A percentile compares a stretch with the other conserved stretches of the same genome.
phyloP scores from a whole-genome alignment of 2,113 vertebrate species.

The Etheostoma cragini region DNA sequence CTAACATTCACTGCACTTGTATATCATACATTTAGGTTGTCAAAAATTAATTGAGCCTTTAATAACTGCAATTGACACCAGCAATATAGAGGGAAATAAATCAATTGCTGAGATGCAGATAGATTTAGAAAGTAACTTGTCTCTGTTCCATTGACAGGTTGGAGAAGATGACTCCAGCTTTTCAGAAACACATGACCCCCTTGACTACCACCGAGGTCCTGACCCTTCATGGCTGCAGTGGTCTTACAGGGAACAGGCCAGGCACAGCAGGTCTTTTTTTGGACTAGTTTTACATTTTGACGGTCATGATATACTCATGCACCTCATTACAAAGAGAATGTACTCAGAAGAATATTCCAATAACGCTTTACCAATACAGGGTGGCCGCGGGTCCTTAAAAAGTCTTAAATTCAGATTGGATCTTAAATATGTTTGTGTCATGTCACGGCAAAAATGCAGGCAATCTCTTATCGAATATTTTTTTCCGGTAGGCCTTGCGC shows the following conservation, averaged over 20 bases:
- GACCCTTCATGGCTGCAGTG: constrained; percentile 21
- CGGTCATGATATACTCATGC: not conserved
- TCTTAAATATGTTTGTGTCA: no score
- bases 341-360: not conserved
- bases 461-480: no score
- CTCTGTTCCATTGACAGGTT: constrained; percentile 24
- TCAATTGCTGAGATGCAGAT: not conserved
- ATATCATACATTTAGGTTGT: no score
- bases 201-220: constrained; percentile 20
- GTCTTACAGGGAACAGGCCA: constrained; percentile 28
- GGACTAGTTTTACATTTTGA: not conserved
- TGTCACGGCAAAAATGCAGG: no score
- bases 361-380: not conserved
- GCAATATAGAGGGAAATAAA: not conserved
- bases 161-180: constrained; percentile 21
- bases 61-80: not conserved
- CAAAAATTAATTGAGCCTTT: not conserved
- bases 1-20: no score
- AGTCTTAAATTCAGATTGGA: no score
- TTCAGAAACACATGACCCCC: constrained; percentile 42
- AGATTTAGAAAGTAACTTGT: not conserved
- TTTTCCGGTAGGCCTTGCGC: no score
- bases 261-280: constrained; percentile 41
- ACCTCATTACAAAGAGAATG: not conserved
- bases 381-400: no score